Evolutionary conservation across 2,888 invertebrate genomes (phyloP), one percentile per base, ranked within the genome.

Genomic region (Cataglyphis livida): DNA sequence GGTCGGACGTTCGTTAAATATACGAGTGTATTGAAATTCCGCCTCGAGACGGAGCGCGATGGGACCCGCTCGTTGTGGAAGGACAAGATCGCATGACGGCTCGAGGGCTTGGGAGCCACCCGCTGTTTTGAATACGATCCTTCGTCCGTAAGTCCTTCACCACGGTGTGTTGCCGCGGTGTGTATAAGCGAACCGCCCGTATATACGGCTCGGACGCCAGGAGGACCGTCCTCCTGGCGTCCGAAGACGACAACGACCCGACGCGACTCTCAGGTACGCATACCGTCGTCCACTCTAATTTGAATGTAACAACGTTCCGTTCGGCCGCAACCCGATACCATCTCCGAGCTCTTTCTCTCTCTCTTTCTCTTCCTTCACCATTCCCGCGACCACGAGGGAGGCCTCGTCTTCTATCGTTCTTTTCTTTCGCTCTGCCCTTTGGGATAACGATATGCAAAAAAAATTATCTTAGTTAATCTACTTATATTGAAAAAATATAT

Each of bases 251-350:
- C 91, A 90, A 92, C 91, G 91, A 91, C 88, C 91, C 90, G 88
- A 91, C 90, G 91, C 90, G 89, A 90, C 88, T 90, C 89, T 90
- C 91, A 86, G 91, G 90, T 91, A 92, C 92, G 93, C 93, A 92
- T 92, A 93, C 93, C 93, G 93, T 93, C 94, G 92, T 93, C 93
- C 93, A 94, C 94, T 94, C 94, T 94, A 94, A 94, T 94, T 94
- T 94, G 94, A 94, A 94, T 94, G 94, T 94, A 94, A 94, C 94
- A 94, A 94, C 94, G 94, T 94, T 94, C 92, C 93, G 93, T 94
- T 94, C 91, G 92, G 92, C 91, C 93, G 93, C 93, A 91, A 93
- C 92, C 91, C 92, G 94, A 94, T 94, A 94, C 91, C 91, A 94
- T 94, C 94, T 94, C 90, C 89, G 85, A 85, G 82, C 82, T 84